phyloP scores from a whole-genome alignment of 1,140 invertebrate species.

The Nomia melanderi region DNA sequence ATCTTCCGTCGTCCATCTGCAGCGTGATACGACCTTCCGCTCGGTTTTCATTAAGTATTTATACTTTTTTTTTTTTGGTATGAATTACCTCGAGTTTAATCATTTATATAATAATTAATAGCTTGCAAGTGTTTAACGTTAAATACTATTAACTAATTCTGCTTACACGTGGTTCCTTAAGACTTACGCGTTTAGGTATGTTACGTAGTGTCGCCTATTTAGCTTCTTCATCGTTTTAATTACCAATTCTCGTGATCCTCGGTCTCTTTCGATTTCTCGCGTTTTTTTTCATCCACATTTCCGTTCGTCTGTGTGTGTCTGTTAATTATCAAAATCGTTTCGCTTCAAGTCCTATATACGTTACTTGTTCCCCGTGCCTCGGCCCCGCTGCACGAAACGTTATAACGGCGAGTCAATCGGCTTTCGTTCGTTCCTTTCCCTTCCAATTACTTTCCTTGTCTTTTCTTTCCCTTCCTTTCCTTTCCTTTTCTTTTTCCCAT shows the following conservation, averaged over 20 bases:
- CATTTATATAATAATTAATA: slow-evolving; percentile 80
- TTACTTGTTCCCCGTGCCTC: slow-evolving; percentile 51
- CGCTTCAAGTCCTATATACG: slow-evolving; percentile 48
- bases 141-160: slow-evolving; percentile 81
- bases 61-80: slow-evolving; percentile 19
- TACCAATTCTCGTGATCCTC: too few species aligned
- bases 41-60: slow-evolving; percentile 62
- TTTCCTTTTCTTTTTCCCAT: not conserved
- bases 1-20: slow-evolving; percentile 44
- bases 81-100: slow-evolving; percentile 68
- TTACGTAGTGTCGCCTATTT: slow-evolving; percentile 74
- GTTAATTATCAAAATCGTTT: slow-evolving; percentile 2
- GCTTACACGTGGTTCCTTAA: slow-evolving; percentile 76
- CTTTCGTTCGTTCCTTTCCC: slow-evolving; percentile 25
- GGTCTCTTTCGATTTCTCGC: slow-evolving; percentile 20
- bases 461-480: slow-evolving; percentile 1
- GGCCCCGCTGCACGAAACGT: slow-evolving; percentile 53
- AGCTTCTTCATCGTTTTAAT: too few species aligned
- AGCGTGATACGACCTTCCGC: slow-evolving; percentile 65
- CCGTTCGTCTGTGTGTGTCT: not conserved
- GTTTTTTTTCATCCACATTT: too few species aligned
- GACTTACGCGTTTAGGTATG: slow-evolving; percentile 78
- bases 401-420: slow-evolving; percentile 58
- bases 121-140: slow-evolving; percentile 80
- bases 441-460: slow-evolving; percentile 10